Conservation (phyloP, 2,797 vertebrate genomes). For the Knipowitschia caucasica region DNA sequence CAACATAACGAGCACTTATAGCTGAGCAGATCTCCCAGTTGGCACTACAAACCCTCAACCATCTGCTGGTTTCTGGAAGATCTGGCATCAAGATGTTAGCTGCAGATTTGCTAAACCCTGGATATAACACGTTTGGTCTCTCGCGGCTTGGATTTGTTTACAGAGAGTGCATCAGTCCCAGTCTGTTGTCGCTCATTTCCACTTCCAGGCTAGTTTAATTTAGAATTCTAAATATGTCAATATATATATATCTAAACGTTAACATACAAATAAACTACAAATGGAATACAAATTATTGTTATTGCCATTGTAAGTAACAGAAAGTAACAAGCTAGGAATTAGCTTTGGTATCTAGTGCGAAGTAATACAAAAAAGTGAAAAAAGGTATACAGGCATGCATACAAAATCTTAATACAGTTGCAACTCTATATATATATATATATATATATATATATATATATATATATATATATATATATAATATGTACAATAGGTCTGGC, state of each 20-base stretch:
- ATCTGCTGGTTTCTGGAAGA: constrained; percentile 4
- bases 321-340: too few species aligned
- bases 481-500: too few species aligned
- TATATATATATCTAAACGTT: background rate
- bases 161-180: background rate
- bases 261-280: too few species aligned
- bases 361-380: too few species aligned
- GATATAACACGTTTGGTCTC: background rate
- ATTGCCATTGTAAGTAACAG: too few species aligned
- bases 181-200: background rate
- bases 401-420: too few species aligned
- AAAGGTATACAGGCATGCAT: too few species aligned
- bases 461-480: too few species aligned
- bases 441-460: too few species aligned
- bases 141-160: background rate
- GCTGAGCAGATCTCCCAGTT: background rate
- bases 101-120: background rate
- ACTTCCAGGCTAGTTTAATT: background rate
- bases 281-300: too few species aligned
- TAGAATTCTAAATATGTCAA: background rate
- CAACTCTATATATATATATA: too few species aligned
- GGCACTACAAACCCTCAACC: background rate
- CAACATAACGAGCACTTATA: constrained; percentile 1
- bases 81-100: constrained; percentile 7
- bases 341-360: too few species aligned